These are phyloP conservation scores for Fukomys damarensis DNA, from an alignment of 2,113 vertebrate species.

Conservation along the genomic window DNA sequence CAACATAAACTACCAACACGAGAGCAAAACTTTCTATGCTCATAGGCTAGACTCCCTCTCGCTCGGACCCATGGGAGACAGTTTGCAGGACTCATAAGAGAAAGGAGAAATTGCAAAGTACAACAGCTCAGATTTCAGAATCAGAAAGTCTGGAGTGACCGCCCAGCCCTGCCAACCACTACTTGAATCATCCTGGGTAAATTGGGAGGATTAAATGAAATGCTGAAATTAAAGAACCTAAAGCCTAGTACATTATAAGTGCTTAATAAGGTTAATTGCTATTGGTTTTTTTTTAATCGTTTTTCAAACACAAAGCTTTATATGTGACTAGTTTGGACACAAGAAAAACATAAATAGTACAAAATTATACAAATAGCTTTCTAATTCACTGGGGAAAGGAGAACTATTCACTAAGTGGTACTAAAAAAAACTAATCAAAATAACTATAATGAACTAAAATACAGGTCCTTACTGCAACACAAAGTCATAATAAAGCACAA, in stretches of 20 bases:
- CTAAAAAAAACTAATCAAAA: neutral
- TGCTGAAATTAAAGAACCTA: neutral
- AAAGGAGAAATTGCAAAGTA: neutral
- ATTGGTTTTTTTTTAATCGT: neutral
- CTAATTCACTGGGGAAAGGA: neutral
- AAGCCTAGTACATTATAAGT: neutral
- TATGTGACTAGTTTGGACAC: neutral
- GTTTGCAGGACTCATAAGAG: neutral
- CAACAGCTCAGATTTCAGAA: neutral
- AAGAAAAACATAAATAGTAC: neutral
- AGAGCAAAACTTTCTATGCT: neutral
- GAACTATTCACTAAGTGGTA: neutral
- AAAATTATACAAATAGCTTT: neutral
- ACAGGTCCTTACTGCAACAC: neutral
- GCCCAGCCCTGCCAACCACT: neutral
- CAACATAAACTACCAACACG: neutral
- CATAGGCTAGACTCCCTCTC: neutral
- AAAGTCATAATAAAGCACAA: neutral
- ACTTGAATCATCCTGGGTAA: neutral
- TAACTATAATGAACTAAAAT: neutral
- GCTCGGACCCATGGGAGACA: neutral
- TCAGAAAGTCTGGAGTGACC: neutral
- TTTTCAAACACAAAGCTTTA: slow-evolving; percentile 26
- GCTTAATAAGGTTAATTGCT: neutral
- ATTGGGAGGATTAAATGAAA: neutral